phyloP scores from a whole-genome alignment of 2,113 vertebrate species.

The Lepisosteus oculatus region DNA sequence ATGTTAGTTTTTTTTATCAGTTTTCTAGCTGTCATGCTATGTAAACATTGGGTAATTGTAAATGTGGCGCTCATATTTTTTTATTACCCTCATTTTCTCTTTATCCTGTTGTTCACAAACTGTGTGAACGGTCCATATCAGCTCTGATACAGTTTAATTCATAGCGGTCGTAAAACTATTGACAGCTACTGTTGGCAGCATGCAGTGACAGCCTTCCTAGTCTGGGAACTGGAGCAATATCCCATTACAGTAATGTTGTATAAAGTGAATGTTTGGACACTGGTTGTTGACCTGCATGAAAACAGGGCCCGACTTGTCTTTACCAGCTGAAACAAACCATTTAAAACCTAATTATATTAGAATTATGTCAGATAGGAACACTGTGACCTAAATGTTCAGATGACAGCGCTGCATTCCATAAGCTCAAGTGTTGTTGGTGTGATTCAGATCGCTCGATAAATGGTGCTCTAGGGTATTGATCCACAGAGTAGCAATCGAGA shows the following conservation, averaged over 20 bases:
- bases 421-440: background rate
- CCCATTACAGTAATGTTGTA: background rate
- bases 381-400: slow-evolving; percentile 2
- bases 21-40: background rate
- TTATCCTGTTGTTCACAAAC: background rate
- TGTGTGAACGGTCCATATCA: background rate
- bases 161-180: slow-evolving; percentile 9
- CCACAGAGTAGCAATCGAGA: background rate
- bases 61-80: background rate
- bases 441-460: slow-evolving; percentile 13
- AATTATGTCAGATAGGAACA: no score
- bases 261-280: no score
- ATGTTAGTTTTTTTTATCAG: no score
- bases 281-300: no score
- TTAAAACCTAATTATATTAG: no score
- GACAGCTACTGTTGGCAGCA: slow-evolving; percentile 1
- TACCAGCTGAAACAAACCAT: no score
- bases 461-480: slow-evolving; percentile 3
- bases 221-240: background rate
- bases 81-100: slow-evolving; percentile 8
- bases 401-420: slow-evolving; percentile 3
- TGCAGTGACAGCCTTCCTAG: background rate
- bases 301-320: no score
- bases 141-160: slow-evolving; percentile 6
- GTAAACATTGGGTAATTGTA: background rate